Percentiles rank a stretch among this genome's conserved stretches.
These are phyloP conservation scores for Cosmopolites sordidus DNA, from an alignment of 2,888 invertebrate species.

Conservation along the genomic window DNA sequence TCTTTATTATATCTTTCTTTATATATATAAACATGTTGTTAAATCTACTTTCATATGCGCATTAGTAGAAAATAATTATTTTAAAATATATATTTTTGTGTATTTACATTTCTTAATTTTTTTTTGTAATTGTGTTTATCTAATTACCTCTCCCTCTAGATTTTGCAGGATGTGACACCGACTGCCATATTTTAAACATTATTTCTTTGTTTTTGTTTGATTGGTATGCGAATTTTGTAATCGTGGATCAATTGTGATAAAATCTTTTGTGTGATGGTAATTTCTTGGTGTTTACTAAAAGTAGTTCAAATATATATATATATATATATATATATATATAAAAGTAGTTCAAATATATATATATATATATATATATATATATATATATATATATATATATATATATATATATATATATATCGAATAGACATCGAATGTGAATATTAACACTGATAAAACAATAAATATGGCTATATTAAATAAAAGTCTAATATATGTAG, in stretches of 20 bases:
- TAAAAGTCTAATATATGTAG: too few relatives aligned
- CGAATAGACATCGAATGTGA: too few relatives aligned
- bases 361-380: too few relatives aligned
- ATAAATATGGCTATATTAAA: too few relatives aligned
- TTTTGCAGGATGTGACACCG: conserved; percentile 45
- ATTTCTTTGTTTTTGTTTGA: conserved; percentile 6
- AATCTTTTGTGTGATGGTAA: too few relatives aligned
- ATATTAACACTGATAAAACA: too few relatives aligned
- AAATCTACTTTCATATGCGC: conserved; percentile 18
- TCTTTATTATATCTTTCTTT: conserved; percentile 17
- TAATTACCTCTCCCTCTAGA: conserved; percentile 47
- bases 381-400: too few relatives aligned
- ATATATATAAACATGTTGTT: neutral
- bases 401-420: too few relatives aligned
- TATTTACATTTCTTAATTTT: conserved; percentile 34
- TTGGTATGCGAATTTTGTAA: conserved; percentile 7
- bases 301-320: too few relatives aligned
- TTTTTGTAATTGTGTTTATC: conserved; percentile 17
- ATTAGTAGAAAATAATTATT: conserved; percentile 26
- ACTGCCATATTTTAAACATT: conserved; percentile 40
- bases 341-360: too few relatives aligned
- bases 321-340: too few relatives aligned
- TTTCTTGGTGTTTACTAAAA: too few relatives aligned
- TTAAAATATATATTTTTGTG: conserved; percentile 38
- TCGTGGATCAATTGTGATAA: neutral